Base-by-base conservation (phyloP, 2,797 vertebrate genomes). In the Psittacula echo region DNA sequence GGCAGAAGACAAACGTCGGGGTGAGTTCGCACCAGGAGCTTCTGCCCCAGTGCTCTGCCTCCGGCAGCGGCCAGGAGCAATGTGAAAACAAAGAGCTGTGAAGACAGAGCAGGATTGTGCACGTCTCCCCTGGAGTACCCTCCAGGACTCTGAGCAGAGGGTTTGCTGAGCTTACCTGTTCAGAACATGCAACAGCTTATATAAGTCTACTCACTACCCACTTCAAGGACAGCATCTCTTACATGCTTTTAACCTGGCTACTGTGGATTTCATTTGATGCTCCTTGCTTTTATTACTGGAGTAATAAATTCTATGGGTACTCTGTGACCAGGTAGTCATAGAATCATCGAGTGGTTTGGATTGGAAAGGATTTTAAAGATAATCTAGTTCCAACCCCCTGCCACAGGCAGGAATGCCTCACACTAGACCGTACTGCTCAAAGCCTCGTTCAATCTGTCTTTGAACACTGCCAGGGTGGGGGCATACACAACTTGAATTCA, bases 161-260 rank as follows among this genome's bases (percentile, higher is more conserved):
- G 20, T 4, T 39, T n/a, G 47, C 16, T 14, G 18, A 56, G 34
- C 20, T 29, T 11, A 16, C 30, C 44, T 32, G 14, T 7, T 16
- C 20, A 30, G 41, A 7, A 29, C 4, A 2, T 4, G 20, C 56
- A 11, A 10, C 10, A 50, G 24, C 48, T 64, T 9, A 5, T 13
- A 47, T 12, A 10, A 58, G 44, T 7, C 24, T 26, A 1, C 42
- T 26, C 7, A 0, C 6, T 6, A 3, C 7, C 10, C 20, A 1
- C 68, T 20, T 11, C 20, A 47, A 11, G 45, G 23, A 26, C 13
- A 10, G 13, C 21, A 3, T 58, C 37, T 30, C 29, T 30, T 21
- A 19, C 17, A 2, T 14, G 7, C 41, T 26, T 34, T 22, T 24
- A 68, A 19, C n/a, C 21, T 16, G 14, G 17, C n/a, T 47, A 16